These are phyloP conservation scores for Andrena camellia DNA, from an alignment of 2,888 invertebrate species.

Conservation along the genomic window DNA sequence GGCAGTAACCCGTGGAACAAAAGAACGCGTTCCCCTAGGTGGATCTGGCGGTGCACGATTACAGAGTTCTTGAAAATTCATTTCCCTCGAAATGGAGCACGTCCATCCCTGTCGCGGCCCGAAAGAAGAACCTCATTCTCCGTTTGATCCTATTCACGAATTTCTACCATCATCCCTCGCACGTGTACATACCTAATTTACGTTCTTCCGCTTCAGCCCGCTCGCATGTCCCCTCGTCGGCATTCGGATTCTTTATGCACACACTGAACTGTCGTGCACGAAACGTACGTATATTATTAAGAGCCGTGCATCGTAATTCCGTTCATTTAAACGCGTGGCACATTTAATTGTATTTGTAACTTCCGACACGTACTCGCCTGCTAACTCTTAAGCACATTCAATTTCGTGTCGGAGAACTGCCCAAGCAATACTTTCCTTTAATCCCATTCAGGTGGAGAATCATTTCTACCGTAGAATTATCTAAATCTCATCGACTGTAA, in stretches of 20 bases:
- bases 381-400: too few species aligned
- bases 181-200: conserved; percentile 38
- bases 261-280: conserved; percentile 1
- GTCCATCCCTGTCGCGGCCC: neutral
- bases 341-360: neutral
- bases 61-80: conserved; percentile 33
- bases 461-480: too few species aligned
- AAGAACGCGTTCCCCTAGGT: neutral
- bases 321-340: neutral
- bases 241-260: conserved; percentile 1
- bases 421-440: too few species aligned
- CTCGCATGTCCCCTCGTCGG: neutral
- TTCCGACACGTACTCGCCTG: too few species aligned
- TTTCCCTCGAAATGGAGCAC: conserved; percentile 11
- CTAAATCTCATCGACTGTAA: too few species aligned
- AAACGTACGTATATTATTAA: too few species aligned
- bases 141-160: conserved; percentile 41
- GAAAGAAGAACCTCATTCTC: neutral
- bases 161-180: neutral
- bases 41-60: conserved; percentile 1
- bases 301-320: neutral
- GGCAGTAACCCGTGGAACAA: neutral
- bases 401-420: too few species aligned
- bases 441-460: too few species aligned
- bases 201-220: neutral